Evolutionary conservation across 2,113 vertebrate genomes (phyloP).

Genomic region (Plotosus lineatus): DNA sequence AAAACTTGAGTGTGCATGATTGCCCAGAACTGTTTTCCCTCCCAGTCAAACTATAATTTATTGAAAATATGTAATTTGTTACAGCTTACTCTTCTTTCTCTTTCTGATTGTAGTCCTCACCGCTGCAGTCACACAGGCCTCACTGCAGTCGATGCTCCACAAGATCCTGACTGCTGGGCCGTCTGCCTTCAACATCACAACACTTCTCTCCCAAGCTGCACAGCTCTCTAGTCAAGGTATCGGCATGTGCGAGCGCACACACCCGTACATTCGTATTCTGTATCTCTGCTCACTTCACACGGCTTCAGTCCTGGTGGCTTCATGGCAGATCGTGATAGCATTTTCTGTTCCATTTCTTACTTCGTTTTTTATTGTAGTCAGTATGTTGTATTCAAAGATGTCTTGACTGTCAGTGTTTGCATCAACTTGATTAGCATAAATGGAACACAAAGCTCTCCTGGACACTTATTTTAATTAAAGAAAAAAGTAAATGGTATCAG

Average conservation of each 20-base stretch:
- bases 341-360: background rate
- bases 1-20: background rate
- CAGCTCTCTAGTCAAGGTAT: constrained; percentile 95
- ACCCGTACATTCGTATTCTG: background rate
- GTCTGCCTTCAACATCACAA: constrained; percentile 97
- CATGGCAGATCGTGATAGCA: background rate
- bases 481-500: background rate
- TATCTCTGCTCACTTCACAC: background rate
- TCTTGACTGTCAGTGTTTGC: background rate
- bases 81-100: constrained; percentile 14
- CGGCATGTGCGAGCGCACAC: background rate
- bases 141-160: constrained; percentile 97
- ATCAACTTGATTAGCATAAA: background rate
- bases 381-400: background rate
- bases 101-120: constrained; percentile 82
- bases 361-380: background rate
- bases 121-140: constrained; percentile 98
- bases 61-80: background rate
- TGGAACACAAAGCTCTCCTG: background rate
- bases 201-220: constrained; percentile 96
- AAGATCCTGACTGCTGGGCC: constrained; percentile 98
- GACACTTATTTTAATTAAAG: background rate
- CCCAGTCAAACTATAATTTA: background rate
- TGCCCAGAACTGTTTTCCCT: background rate
- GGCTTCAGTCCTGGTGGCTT: background rate